Conservation (phyloP, 2,113 vertebrate species). For the Ciconia maguari region DNA sequence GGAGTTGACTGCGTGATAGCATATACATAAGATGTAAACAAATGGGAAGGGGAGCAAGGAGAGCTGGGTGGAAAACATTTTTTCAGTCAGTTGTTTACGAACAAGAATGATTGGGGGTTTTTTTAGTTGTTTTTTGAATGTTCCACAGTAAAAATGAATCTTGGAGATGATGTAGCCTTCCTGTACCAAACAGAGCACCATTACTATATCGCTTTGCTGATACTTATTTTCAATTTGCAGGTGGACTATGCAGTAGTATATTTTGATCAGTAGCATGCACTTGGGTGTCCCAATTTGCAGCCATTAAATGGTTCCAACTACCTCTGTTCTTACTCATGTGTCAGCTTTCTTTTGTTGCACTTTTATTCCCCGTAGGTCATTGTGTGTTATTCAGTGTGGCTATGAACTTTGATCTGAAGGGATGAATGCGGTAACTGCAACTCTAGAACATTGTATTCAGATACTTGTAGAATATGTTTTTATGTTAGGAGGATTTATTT, state of each 20-base stretch:
- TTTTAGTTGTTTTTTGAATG: too few species aligned
- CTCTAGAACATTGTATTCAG: not conserved
- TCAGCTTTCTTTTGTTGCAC: too few species aligned
- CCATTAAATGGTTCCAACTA: not conserved
- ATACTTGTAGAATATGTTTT: not conserved
- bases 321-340: not conserved
- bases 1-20: not conserved
- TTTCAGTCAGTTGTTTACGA: not conserved
- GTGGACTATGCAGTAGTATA: not conserved
- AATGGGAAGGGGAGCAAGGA: not conserved
- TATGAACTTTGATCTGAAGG: not conserved
- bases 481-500: not conserved
- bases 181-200: rapidly evolving
- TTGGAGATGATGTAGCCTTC: too few species aligned
- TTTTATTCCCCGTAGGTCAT: not conserved
- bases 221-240: too few species aligned
- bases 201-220: rapidly evolving
- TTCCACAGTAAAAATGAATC: not conserved
- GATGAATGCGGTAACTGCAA: rapidly evolving
- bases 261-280: not conserved
- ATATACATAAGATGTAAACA: not conserved
- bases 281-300: not conserved
- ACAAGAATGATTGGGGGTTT: not conserved
- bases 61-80: not conserved
- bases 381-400: not conserved